Conservation (phyloP, 2,797 vertebrate species). For the Pitangus sulphuratus region DNA sequence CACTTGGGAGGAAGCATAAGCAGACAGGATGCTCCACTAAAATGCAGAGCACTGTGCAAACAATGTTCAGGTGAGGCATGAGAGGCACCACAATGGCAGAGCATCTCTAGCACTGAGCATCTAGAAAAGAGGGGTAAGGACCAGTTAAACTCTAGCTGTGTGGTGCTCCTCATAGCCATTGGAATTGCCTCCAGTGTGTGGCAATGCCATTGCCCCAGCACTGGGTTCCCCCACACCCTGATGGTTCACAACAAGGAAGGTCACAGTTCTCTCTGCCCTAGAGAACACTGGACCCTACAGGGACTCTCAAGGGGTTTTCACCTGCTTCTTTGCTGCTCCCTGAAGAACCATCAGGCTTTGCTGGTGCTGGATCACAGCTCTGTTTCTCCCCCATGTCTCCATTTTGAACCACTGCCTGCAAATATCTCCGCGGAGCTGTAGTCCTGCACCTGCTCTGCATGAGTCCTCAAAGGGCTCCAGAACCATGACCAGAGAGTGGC, state of each 20-base stretch:
- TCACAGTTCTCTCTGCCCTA: neutral
- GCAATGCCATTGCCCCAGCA: accelerated
- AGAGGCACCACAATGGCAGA: accelerated
- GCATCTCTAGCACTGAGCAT: neutral
- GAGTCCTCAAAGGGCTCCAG: neutral
- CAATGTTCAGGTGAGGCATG: accelerated
- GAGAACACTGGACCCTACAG: accelerated
- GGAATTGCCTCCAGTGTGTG: neutral
- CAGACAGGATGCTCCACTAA: neutral
- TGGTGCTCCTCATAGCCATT: neutral
- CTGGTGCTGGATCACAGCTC: neutral
- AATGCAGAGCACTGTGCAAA: neutral
- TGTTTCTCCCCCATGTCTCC: neutral
- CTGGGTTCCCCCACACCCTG: accelerated
- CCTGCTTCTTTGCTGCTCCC: neutral
- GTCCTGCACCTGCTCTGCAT: accelerated
- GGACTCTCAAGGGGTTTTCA: accelerated
- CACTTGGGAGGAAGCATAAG: accelerated
- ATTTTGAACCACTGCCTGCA: neutral
- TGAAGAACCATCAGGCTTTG: neutral
- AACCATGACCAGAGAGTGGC: neutral
- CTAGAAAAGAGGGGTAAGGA: neutral
- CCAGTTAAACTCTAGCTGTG: neutral
- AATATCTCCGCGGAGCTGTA: neutral
- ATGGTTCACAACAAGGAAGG: neutral